A percentile compares a stretch with the other conserved stretches of the same genome.
Evolutionary conservation across 2,888 invertebrate species (phyloP).

Genomic region (Seladonia tumulorum): DNA sequence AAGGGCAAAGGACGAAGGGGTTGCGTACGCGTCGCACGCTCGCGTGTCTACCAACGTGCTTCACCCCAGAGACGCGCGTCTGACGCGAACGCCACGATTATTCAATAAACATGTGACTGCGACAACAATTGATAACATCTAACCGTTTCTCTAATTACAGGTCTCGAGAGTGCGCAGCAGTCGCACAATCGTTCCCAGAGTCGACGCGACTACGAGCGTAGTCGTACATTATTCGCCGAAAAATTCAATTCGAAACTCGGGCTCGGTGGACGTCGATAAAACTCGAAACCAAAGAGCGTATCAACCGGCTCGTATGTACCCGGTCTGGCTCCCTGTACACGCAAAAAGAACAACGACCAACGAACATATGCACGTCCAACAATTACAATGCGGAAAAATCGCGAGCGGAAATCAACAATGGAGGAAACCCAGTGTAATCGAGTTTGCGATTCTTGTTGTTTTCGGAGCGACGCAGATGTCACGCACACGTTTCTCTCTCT

Average conservation of each 20-base stretch:
- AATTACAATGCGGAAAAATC: slow-evolving; percentile 69
- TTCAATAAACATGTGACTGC: slow-evolving; percentile 17
- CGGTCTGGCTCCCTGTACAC: neutral
- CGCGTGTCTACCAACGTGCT: slow-evolving; percentile 10
- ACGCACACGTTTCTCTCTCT: slow-evolving; percentile 59
- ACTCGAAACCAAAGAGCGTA: slow-evolving; percentile 33
- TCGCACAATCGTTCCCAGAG: neutral
- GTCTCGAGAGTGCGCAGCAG: too few relatives aligned
- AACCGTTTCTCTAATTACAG: slow-evolving; percentile 21
- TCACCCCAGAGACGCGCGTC: neutral
- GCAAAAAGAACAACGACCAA: slow-evolving; percentile 31
- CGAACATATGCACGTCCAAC: slow-evolving; percentile 44
- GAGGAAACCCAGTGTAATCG: slow-evolving; percentile 70
- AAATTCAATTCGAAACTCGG: slow-evolving; percentile 39
- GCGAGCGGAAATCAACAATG: slow-evolving; percentile 73
- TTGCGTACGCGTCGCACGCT: neutral
- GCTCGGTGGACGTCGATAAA: slow-evolving; percentile 10
- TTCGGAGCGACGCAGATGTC: slow-evolving; percentile 60
- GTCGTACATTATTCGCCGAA: neutral
- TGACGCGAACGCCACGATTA: slow-evolving; percentile 7
- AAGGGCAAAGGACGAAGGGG: neutral
- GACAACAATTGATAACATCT: neutral
- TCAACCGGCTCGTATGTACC: slow-evolving; percentile 15
- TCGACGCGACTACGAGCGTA: neutral
- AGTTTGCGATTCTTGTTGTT: slow-evolving; percentile 69